Conservation (phyloP, 2,888 invertebrate genomes). For the Elgonia sp. region DNA sequence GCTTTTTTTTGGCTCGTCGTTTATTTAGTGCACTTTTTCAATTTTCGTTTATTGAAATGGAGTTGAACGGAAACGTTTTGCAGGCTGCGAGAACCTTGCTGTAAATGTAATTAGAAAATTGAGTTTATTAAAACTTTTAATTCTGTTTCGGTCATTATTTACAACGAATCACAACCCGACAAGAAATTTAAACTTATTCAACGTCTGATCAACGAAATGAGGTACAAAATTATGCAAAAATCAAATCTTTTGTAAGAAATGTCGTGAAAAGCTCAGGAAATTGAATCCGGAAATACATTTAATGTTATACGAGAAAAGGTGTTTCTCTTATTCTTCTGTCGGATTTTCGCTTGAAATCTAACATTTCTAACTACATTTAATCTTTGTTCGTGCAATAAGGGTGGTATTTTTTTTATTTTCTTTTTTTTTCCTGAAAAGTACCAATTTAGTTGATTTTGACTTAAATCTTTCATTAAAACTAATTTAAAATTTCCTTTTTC, state of each 20-base stretch:
- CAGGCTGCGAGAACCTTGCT: background rate
- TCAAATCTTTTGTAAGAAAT: background rate
- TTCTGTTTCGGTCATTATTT: conserved; percentile 21
- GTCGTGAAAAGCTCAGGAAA: background rate
- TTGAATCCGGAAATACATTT: background rate
- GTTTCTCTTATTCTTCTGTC: background rate
- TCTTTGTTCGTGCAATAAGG: conserved; percentile 13
- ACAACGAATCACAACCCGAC: background rate
- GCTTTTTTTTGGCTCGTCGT: background rate
- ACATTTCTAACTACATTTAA: conserved; percentile 50
- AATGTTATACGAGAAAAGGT: background rate
- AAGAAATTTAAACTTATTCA: conserved; percentile 1
- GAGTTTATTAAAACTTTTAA: background rate
- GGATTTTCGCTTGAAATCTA: background rate
- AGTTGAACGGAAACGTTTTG: conserved; percentile 24
- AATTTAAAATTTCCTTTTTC: too few species aligned
- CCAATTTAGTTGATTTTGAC: too few species aligned
- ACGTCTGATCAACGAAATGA: background rate
- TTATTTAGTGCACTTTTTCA: conserved; percentile 40
- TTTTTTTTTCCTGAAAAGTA: too few species aligned
- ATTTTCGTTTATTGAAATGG: conserved; percentile 44
- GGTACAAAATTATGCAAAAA: background rate
- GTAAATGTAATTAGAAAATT: conserved; percentile 53
- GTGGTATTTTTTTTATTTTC: background rate
- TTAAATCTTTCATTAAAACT: too few species aligned